Evolutionary conservation across 2,113 vertebrate genomes (phyloP), one percentile per base, ranked within the genome.

Genomic region (Megaptera novaeangliae): DNA sequence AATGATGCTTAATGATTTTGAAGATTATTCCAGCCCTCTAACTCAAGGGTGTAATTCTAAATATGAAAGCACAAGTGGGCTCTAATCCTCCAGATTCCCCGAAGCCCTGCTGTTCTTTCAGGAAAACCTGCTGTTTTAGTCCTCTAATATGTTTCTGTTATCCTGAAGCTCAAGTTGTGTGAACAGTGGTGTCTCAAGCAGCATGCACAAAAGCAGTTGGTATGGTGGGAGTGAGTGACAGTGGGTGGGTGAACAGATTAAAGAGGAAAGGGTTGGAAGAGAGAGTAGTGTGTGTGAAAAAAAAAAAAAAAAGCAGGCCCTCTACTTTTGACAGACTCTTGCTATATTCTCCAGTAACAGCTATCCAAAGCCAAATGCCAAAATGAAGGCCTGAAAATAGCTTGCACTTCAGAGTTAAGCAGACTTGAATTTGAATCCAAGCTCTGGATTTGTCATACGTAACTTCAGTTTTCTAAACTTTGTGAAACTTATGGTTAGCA

Each of bases 221-320:
- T 41, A 63, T 77, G 55, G 92, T 96, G 96, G 95, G 96, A 68
- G 95, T 95, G 88, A 94, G 77, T 95, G 82, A 89, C 89, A 89
- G 78, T 71, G 77, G 86, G 97, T 95, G 87, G 95, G 78, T 90
- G 89, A 95, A 63, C 71, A 95, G 72, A 95, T 83, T 82, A 95
- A 68, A 94, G 72, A 94, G 39, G 63, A 75, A 89, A 90, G 29
- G 55, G 64, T 77, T 89, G 49, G 55, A 83, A 96, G 91, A 82
- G 74, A 77, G 84, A 96, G 41, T 31, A 83, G n/a, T 71, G 13
- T 49, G 39, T 87, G 46, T 68, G 77, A 52, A 88, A 69, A 66
- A 55, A 17, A 66, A 55, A 17, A 49, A 17, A 52, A 46, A 71
- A 91, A 75, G n/a, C n/a, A 94, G 34, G 8, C 23, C 71, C 83